phyloP scores from a whole-genome alignment of 2,113 vertebrate genomes.

The Polyodon spathula region DNA sequence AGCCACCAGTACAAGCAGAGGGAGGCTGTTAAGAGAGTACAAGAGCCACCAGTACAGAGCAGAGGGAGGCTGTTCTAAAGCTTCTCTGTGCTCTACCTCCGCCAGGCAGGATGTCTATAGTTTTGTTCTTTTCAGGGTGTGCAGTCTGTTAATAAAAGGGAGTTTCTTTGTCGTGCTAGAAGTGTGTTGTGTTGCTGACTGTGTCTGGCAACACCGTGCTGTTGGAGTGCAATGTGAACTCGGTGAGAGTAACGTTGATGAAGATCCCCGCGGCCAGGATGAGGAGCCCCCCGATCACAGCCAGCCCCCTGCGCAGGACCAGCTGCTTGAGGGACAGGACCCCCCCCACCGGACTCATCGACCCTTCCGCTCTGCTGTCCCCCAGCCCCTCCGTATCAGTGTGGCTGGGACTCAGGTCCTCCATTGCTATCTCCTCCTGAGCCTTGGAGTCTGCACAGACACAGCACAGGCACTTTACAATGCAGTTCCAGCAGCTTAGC shows the following conservation, averaged over 20 bases:
- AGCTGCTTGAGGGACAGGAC: slow-evolving; percentile 45
- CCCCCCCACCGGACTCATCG: neutral
- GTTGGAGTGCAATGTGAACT: too few species aligned
- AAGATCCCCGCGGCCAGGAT: slow-evolving; percentile 37
- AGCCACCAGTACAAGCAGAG: too few species aligned
- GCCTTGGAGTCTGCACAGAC: slow-evolving; percentile 20
- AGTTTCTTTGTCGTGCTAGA: too few species aligned
- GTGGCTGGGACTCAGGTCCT: neutral
- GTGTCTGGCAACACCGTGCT: too few species aligned
- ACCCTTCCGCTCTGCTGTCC: neutral
- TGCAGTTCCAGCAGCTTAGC: slow-evolving; percentile 27
- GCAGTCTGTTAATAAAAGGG: too few species aligned
- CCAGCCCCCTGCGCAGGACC: slow-evolving; percentile 47
- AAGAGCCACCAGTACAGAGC: too few species aligned
- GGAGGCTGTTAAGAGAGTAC: too few species aligned
- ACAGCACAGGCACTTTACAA: slow-evolving; percentile 27
- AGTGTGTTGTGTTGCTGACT: too few species aligned
- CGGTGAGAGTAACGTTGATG: slow-evolving; percentile 32
- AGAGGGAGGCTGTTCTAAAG: too few species aligned
- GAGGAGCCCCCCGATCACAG: slow-evolving; percentile 28
- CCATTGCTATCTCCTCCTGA: slow-evolving; percentile 2
- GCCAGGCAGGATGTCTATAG: too few species aligned
- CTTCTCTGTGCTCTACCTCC: too few species aligned
- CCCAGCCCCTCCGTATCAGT: neutral
- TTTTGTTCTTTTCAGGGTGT: too few species aligned